Evolutionary conservation across 2,797 vertebrate species (phyloP), one percentile per base, ranked within the genome.

Genomic region (Heteromormyrus szaboi): DNA sequence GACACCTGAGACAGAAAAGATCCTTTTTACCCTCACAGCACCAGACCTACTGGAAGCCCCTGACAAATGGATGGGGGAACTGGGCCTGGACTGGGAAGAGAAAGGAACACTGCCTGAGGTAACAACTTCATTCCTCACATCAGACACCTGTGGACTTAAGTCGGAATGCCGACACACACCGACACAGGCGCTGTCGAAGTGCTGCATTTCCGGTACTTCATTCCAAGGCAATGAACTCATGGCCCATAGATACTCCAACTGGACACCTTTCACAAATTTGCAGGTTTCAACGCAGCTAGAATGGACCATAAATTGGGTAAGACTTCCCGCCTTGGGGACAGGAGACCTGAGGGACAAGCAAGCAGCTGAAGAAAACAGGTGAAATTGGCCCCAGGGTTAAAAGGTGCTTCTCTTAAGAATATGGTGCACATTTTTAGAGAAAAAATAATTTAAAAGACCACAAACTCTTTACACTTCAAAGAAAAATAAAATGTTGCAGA

Each of bases 1-100:
- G 87, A 59, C 22, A 87, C 86, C 62, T 48, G 68, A 87, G 41
- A 79, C 7, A 79, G 37, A 88, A 88, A 50, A 51, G 54, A 14
- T 87, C 50, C 37, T 50, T 22, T 56, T 81, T 22, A 33, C 19
- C 19, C 76, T 81, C 76, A 81, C 7, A 46, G 41, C 41, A 46
- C 76, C 19, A 81, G 19, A 81, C 5, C 19, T 81, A 81, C 37
- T 46, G 37, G 76, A 81, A 44, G 41, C 19, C 68, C 33, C 6
- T 37, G 68, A 76, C 76, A 81, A 81, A 81, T 22, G 76, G 68
- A 76, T 76, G 68, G 68, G 76, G 76, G 41, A 22, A 46, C 41
- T 44, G 19, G 76, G 19, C 76, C 19, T 81, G 19, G 19, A 46
- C 41, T 46, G 76, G 76, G 76, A n/a, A 81, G 41, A 46, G 19